Base-by-base conservation (phyloP, 2,888 invertebrate species). In the Sphaeridia pumilis region DNA sequence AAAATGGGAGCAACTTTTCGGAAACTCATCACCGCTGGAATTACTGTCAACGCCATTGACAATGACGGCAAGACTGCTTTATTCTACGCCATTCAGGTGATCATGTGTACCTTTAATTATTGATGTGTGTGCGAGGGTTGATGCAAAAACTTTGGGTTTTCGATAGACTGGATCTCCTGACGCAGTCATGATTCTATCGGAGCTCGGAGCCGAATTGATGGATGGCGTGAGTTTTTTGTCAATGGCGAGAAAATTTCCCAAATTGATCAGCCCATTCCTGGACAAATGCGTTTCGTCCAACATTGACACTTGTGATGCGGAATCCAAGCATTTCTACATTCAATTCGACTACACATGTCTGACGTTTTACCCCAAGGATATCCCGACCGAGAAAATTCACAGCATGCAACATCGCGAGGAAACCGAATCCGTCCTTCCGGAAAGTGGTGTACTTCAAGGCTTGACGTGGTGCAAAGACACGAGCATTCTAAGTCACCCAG, bases 161-260 rank as follows among this genome's bases (percentile, higher is more conserved):
- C n/a, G n/a, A n/a, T 52, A 65, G 65, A 65, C 62, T 7, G 65
- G 65, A 20, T 65, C 65, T n/a, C 60, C 61, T 3, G 65, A 65
- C 54, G 63, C 64, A 22, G 60, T 64, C 2, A 59, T 57, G 21
- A 60, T 62, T 25, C 57, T 65, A 2, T 50, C 58, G 25, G 65
- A 65, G 48, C 54, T 64, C 3, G 65, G 64, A 46, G 64, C 64
- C 17, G 65, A 64, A 31, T 52, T 65, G 22, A 60, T 57, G 38
- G 65, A 65, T 41, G 65, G 63, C 2, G 61, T 59, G 3, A 61
- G 63, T 51, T 31, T 65, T 21, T 51, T 65, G 7, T 52, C 58
- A 35, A 64, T 65, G 64, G 58, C 58, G 1, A 56, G 55, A 46
- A 61, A 62, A 48, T 64, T 64, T 35, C 65, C 65, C 0, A 45